Conservation (phyloP, 2,797 vertebrate species). For the Cichlasoma orientale region DNA sequence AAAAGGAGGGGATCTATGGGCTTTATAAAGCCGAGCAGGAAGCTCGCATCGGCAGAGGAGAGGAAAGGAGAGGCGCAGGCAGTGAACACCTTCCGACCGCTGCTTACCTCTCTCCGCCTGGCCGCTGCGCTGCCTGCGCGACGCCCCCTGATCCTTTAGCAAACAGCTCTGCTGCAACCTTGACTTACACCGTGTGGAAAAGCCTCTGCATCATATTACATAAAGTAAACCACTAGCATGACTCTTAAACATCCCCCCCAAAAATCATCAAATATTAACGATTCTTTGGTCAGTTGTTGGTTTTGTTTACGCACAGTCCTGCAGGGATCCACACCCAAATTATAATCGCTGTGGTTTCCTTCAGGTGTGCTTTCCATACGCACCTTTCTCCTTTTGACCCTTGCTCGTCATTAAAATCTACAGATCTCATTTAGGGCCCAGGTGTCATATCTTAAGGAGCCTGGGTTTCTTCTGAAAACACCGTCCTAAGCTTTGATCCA, state of each 20-base stretch:
- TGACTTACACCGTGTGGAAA: not conserved
- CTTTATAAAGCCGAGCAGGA: slow-evolving; percentile 75
- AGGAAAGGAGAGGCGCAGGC: slow-evolving; percentile 33
- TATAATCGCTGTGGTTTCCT: not conserved
- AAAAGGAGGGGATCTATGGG: slow-evolving; percentile 80
- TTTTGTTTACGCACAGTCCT: not conserved
- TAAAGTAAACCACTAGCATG: not conserved
- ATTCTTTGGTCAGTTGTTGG: not conserved
- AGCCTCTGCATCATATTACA: not conserved
- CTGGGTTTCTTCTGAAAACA: not conserved
- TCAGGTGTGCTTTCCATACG: slow-evolving; percentile 1
- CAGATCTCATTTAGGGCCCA: not conserved
- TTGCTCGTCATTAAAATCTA: not conserved
- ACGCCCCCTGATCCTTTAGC: not conserved
- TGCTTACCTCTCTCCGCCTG: not conserved
- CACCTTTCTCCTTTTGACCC: slow-evolving; percentile 2
- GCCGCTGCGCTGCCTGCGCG: slow-evolving; percentile 19
- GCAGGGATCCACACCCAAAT: not conserved
- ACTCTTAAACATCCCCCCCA: not conserved
- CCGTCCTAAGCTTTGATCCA: not conserved
- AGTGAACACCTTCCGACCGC: slow-evolving; percentile 18
- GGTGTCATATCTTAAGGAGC: not conserved
- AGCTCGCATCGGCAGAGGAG: slow-evolving; percentile 58
- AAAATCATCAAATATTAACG: not conserved
- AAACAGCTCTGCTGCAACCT: not conserved